A percentile compares a stretch with the other conserved stretches of the same genome.
These are phyloP conservation scores for Poeciliopsis occidentalis DNA, from an alignment of 2,113 vertebrate species.

Conservation along the genomic window DNA sequence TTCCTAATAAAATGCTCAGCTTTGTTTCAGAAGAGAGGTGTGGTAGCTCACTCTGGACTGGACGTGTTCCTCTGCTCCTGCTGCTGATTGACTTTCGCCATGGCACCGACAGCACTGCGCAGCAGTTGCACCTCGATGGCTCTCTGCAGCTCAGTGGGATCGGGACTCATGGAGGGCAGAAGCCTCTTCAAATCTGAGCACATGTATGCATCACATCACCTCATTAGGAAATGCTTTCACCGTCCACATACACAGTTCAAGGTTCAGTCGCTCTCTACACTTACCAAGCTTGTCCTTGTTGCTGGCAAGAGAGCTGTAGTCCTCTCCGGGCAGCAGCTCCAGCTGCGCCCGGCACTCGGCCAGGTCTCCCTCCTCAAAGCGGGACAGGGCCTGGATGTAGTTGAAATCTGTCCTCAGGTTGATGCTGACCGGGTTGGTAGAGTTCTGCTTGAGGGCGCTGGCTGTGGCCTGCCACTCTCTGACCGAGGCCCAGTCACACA, in stretches of 20 bases:
- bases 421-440: slow-evolving; percentile 82
- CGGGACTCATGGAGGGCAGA: slow-evolving; percentile 93
- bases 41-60: slow-evolving; percentile 91
- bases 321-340: too few species aligned
- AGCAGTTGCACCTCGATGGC: slow-evolving; percentile 96
- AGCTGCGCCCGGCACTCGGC: too few species aligned
- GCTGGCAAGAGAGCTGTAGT: too few species aligned
- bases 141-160: slow-evolving; percentile 95
- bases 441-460: slow-evolving; percentile 87
- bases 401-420: too few species aligned
- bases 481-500: slow-evolving; percentile 93
- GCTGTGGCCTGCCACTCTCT: slow-evolving; percentile 94
- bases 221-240: too few species aligned
- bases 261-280: too few species aligned
- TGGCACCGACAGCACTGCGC: slow-evolving; percentile 89
- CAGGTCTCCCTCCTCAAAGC: too few species aligned
- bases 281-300: too few species aligned
- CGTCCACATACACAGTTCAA: too few species aligned
- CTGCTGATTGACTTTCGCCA: slow-evolving; percentile 83
- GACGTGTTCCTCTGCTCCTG: slow-evolving; percentile 87
- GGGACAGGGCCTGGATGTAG: too few species aligned
- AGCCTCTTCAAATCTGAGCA: slow-evolving; percentile 93
- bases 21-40: too few species aligned
- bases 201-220: neutral
- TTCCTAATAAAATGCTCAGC: too few species aligned